Percentiles rank a stretch among this genome's conserved stretches.
These are phyloP conservation scores for Conops quadrifasciatus DNA, from an alignment of 2,888 invertebrate genomes.

Conservation along the genomic window DNA sequence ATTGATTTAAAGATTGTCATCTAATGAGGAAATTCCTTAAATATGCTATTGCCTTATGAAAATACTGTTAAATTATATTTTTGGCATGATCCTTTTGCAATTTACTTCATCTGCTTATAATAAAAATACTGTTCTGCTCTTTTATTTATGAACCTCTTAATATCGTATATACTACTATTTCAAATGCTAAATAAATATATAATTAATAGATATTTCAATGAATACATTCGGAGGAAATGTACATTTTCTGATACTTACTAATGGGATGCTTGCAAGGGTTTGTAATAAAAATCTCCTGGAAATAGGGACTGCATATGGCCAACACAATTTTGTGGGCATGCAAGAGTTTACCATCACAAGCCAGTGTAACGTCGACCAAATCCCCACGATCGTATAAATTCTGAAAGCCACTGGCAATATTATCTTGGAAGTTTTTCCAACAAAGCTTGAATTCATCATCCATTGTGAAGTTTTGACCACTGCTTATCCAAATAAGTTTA, in stretches of 20 bases:
- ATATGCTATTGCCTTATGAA: no score
- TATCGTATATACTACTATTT: no score
- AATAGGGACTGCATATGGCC: slow-evolving; percentile 68
- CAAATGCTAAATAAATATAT: no score
- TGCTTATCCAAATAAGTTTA: not conserved
- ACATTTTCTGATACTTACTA: slow-evolving; percentile 57
- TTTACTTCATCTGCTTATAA: no score
- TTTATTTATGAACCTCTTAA: no score
- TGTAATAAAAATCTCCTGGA: slow-evolving; percentile 66
- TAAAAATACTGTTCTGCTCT: no score
- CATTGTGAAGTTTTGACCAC: slow-evolving; percentile 47
- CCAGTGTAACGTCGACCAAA: slow-evolving; percentile 67
- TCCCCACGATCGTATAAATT: slow-evolving; percentile 66
- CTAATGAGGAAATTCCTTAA: no score
- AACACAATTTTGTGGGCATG: slow-evolving; percentile 68
- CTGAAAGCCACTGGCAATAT: slow-evolving; percentile 65
- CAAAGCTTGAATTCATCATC: slow-evolving; percentile 66
- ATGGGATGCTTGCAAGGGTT: slow-evolving; percentile 66
- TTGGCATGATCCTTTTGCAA: no score
- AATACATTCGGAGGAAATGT: no score
- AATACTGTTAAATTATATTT: no score
- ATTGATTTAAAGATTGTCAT: no score
- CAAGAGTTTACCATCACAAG: slow-evolving; percentile 67
- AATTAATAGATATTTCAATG: no score
- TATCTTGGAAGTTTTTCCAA: slow-evolving; percentile 66